Conservation (phyloP, 2,888 invertebrate species). For the Drosophila siamana region DNA sequence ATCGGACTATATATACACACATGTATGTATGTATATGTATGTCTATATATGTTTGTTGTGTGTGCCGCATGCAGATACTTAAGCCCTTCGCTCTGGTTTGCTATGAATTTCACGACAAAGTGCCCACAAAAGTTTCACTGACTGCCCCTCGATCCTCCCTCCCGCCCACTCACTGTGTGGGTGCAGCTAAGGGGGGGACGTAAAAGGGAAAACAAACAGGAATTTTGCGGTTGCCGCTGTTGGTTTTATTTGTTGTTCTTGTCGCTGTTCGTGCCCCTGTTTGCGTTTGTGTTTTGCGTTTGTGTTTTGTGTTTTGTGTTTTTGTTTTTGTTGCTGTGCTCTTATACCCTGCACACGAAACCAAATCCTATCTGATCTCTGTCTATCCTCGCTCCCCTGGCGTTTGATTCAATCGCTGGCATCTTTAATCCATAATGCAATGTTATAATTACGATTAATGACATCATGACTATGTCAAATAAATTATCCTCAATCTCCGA, state of each 20-base stretch:
- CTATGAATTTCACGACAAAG: conserved; percentile 42
- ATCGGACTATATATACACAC: too few species aligned
- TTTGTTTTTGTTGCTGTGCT: conserved; percentile 18
- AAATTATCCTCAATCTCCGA: too few species aligned
- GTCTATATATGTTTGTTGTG: too few species aligned
- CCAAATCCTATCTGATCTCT: neutral
- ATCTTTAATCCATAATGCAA: neutral
- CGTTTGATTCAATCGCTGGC: neutral
- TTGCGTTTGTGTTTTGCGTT: conserved; percentile 4
- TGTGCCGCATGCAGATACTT: conserved; percentile 10
- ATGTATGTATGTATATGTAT: too few species aligned
- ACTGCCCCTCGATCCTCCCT: conserved; percentile 1
- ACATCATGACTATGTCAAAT: too few species aligned
- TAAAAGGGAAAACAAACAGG: conserved; percentile 58
- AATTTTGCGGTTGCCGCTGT: conserved; percentile 60
- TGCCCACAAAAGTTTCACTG: conserved; percentile 26
- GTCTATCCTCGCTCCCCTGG: neutral
- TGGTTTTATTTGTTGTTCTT: conserved; percentile 43
- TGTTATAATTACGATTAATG: neutral
- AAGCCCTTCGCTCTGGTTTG: conserved; percentile 22
- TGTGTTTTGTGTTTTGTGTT: too few species aligned
- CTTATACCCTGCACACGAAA: conserved; percentile 30
- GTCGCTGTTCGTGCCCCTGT: conserved; percentile 6
- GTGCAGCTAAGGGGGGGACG: conserved; percentile 28
- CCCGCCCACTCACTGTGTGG: conserved; percentile 2